These are phyloP conservation scores for Choloepus didactylus DNA, from an alignment of 2,797 vertebrate species.

Conservation along the genomic window DNA sequence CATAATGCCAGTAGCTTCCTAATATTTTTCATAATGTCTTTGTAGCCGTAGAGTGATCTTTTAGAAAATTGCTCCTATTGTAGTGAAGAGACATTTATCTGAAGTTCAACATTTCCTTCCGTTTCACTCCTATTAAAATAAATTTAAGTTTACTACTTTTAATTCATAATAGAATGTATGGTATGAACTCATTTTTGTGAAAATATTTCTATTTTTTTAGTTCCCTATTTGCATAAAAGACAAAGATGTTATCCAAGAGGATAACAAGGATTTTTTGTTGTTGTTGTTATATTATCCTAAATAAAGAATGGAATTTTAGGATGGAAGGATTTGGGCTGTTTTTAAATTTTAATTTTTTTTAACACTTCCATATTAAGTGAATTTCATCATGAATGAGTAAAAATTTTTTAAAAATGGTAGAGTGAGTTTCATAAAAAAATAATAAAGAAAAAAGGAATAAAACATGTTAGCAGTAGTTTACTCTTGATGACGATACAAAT, in stretches of 20 bases:
- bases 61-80: not conserved
- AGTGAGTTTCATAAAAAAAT: constrained; percentile 46
- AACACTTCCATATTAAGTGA: constrained; percentile 8
- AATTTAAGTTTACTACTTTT: constrained; percentile 55
- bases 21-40: not conserved
- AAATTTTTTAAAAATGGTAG: constrained; percentile 21
- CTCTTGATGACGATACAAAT: not conserved
- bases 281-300: not conserved
- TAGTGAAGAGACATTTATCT: constrained; percentile 13
- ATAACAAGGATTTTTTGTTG: not conserved
- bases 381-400: constrained; percentile 26
- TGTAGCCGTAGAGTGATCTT: constrained; percentile 16
- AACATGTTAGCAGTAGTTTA: not conserved
- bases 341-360: constrained; percentile 35
- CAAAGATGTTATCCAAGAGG: not conserved
- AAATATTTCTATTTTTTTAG: constrained; percentile 4
- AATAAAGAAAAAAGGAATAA: not conserved
- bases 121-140: constrained; percentile 36
- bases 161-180: constrained; percentile 52
- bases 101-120: constrained; percentile 17
- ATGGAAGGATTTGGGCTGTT: constrained; percentile 11
- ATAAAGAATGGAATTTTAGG: constrained; percentile 27
- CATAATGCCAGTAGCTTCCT: not conserved
- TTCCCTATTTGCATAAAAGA: not conserved
- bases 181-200: not conserved